These are phyloP conservation scores for Acrocephalus scirpaceus DNA, from an alignment of 2,797 vertebrate genomes.

Conservation along the genomic window DNA sequence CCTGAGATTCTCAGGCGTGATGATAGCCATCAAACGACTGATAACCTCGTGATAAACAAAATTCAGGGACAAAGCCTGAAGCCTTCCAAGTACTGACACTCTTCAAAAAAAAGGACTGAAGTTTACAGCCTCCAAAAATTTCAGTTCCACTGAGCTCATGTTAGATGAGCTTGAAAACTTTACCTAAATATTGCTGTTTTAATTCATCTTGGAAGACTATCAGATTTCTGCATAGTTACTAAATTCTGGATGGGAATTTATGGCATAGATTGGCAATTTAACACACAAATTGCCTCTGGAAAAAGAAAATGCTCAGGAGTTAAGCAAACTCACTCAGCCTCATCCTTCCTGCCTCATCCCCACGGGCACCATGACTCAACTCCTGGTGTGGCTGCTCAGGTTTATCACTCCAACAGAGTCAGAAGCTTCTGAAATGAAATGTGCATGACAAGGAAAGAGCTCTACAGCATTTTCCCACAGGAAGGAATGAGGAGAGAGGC, in stretches of 20 bases:
- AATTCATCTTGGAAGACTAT: background rate
- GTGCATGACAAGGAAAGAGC: background rate
- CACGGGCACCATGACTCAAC: background rate
- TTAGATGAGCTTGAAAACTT: background rate
- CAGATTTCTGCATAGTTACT: background rate
- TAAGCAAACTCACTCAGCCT: conserved; percentile 14
- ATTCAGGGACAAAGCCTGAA: conserved; percentile 35
- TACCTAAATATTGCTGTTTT: background rate
- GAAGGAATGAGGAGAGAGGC: background rate
- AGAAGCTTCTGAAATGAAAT: conserved; percentile 34
- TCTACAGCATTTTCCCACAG: background rate
- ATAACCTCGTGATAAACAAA: conserved; percentile 62
- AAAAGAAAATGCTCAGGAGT: background rate
- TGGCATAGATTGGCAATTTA: background rate
- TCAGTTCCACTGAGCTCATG: background rate
- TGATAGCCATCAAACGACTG: conserved; percentile 50
- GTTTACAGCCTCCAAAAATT: background rate
- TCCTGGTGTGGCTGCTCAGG: background rate
- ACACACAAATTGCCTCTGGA: background rate
- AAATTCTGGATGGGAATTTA: background rate
- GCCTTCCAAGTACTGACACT: background rate
- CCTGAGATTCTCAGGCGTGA: conserved; percentile 39
- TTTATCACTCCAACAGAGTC: background rate
- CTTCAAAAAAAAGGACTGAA: background rate
- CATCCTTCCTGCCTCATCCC: background rate